Conservation (phyloP, 1,140 invertebrate genomes). For the Euwallacea fornicatus region DNA sequence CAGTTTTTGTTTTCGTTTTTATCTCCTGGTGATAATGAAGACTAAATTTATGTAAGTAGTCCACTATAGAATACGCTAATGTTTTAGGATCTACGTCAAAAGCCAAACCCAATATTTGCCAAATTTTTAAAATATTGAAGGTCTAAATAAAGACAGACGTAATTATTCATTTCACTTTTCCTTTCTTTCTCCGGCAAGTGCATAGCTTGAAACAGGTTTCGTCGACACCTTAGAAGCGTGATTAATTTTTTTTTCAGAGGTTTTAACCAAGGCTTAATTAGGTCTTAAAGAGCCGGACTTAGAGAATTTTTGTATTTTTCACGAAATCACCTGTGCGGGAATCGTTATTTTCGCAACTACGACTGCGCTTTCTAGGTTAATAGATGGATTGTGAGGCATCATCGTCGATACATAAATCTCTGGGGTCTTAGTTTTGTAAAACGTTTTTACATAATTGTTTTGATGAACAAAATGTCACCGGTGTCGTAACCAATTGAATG, state of each 20-base stretch:
- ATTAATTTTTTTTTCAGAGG: conserved; percentile 12
- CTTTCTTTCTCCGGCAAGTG: conserved; percentile 29
- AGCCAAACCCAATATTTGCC: no score
- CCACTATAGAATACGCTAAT: no score
- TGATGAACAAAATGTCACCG: conserved; percentile 20
- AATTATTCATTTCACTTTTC: conserved; percentile 29
- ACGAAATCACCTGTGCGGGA: neutral
- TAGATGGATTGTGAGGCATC: neutral
- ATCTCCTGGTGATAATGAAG: conserved; percentile 26
- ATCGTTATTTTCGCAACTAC: no score
- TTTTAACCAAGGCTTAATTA: conserved; percentile 10
- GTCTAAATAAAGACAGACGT: conserved; percentile 9
- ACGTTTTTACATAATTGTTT: conserved; percentile 24
- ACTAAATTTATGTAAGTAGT: conserved; percentile 36
- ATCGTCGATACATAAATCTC: neutral
- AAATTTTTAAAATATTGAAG: conserved; percentile 1
- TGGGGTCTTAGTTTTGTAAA: neutral
- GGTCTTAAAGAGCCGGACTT: neutral
- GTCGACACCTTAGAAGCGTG: conserved; percentile 19
- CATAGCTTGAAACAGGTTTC: conserved; percentile 24
- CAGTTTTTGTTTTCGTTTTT: conserved; percentile 14
- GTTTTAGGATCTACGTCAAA: no score
- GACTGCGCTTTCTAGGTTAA: no score
- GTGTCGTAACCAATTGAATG: conserved; percentile 14
- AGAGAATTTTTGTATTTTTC: neutral